Percentiles rank a stretch among this genome's conserved stretches.
phyloP scores from a whole-genome alignment of 2,113 vertebrate species.

The Burhinus oedicnemus region DNA sequence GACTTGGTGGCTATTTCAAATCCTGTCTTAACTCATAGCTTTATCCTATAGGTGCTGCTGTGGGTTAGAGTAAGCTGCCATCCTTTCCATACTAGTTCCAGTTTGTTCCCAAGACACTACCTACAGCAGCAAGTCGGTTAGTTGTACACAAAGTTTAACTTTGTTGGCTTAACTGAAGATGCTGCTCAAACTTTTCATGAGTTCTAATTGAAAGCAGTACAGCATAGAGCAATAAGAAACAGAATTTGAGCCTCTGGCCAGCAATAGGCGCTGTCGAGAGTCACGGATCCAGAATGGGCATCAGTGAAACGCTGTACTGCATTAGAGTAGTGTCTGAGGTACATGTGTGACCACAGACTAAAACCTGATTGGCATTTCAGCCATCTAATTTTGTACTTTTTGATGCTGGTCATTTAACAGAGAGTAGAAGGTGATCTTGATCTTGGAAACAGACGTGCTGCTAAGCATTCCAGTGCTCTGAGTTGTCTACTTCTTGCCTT shows the following conservation, averaged over 20 bases:
- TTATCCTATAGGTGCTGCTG: not conserved
- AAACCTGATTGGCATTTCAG: not conserved
- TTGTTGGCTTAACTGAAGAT: not conserved
- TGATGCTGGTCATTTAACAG: not conserved
- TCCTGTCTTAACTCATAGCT: not conserved
- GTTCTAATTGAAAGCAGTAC: not conserved
- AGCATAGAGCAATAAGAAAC: not conserved
- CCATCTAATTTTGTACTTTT: not conserved
- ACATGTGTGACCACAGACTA: not conserved
- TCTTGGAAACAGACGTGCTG: not conserved
- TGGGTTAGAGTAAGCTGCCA: not conserved
- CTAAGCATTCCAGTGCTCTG: not conserved
- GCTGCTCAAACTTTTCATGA: not conserved
- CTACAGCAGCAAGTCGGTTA: not conserved
- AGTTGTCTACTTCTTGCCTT: not conserved
- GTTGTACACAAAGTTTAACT: not conserved
- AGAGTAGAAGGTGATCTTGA: not conserved
- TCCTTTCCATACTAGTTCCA: not conserved
- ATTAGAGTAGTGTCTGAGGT: too few relatives aligned
- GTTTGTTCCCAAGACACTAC: not conserved
- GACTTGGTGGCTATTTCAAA: not conserved
- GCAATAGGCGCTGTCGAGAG: not conserved
- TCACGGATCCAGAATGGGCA: fast-evolving
- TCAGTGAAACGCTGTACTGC: not conserved
- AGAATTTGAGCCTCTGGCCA: not conserved